Evolutionary conservation across 2,888 invertebrate species (phyloP), one percentile per base, ranked within the genome.

Genomic region (Tetranychus piercei): DNA sequence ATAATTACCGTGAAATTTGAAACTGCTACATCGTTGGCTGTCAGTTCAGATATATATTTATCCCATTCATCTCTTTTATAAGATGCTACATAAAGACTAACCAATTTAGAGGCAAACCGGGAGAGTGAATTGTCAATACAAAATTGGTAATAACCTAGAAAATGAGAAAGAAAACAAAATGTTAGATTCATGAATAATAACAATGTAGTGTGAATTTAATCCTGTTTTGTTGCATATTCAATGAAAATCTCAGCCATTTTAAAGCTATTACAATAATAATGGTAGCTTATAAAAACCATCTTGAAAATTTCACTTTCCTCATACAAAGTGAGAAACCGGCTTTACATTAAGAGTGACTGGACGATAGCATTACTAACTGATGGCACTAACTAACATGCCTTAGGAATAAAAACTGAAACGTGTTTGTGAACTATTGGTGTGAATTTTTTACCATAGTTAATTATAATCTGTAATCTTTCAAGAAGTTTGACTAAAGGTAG

Each of bases 121-220:
- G 93, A 92, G 81, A 93, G 92, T 82, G 93, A 92, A 84, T 94
- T 94, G 82, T 94, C 93, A 75, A 94, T 89, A 82, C 94, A 94
- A 65, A 94, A 89, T 22, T 90, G 88, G 81, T 93, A 94, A 81
- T 92, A 92, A 1, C 94, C 80, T 82, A 77, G 1, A 23, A 7
- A 20, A 71, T 1, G 20, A 20, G 23, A 18, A 44, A n/a, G 18
- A 44, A 5, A 20, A 34, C 15, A 34, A 18, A 11, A 43, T 11
- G 44, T 71, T 44, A 20, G 5, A 20, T 55, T 55, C 55, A 15
- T 55, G 9, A 15, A 55, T 34, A 34, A 34, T 34, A 34, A 34
- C 15, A 78, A 77, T 23, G 73, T 45, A 77, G 74, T 45, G 69
- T 22, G 1, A 44, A 64, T 64, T 20, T 23, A 23, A 65, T 23